Conservation (phyloP, 2,888 invertebrate genomes). For the Linnaemya vulpina region DNA sequence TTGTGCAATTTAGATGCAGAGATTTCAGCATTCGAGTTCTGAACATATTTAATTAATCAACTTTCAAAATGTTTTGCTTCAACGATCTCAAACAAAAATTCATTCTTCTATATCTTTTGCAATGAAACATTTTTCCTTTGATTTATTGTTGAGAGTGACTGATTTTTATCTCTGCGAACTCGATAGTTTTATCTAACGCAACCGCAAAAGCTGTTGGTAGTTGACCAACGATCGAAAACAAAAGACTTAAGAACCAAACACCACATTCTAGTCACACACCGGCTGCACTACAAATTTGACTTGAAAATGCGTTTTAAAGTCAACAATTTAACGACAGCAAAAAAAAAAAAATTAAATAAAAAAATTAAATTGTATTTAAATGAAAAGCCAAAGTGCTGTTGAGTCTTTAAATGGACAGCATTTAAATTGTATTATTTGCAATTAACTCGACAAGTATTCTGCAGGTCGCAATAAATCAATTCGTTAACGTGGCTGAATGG, state of each 20-base stretch:
- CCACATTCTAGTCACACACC: constrained; percentile 1
- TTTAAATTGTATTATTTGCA: constrained; percentile 47
- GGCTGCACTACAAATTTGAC: neutral
- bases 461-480: constrained; percentile 60
- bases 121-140: neutral
- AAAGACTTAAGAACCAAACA: constrained; percentile 51
- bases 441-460: constrained; percentile 48
- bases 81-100: neutral
- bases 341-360: too few species aligned
- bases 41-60: neutral
- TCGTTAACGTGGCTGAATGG: constrained; percentile 29
- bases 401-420: constrained; percentile 21
- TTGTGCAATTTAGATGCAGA: too few species aligned
- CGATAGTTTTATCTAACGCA: constrained; percentile 8
- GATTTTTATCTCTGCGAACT: neutral
- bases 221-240: constrained; percentile 24
- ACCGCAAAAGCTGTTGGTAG: constrained; percentile 1
- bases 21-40: too few species aligned
- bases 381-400: constrained; percentile 40
- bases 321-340: constrained; percentile 14
- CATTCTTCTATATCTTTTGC: too few species aligned
- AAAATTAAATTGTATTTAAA: too few species aligned
- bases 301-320: constrained; percentile 32
- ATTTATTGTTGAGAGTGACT: neutral
- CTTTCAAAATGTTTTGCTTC: neutral